Conservation (phyloP, 2,113 vertebrate genomes). For the Dicaeum eximium region DNA sequence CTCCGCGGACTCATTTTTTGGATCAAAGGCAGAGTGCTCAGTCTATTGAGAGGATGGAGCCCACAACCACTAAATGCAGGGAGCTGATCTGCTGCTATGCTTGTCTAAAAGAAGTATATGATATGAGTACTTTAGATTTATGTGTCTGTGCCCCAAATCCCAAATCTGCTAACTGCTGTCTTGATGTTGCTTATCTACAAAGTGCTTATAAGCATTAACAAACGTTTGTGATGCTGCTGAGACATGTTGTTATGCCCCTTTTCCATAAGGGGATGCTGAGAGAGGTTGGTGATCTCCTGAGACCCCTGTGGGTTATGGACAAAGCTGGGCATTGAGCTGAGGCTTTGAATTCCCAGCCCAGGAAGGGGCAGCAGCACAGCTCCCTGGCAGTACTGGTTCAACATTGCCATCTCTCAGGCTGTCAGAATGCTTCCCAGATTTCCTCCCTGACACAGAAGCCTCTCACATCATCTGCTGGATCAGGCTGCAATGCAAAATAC, state of each 20-base stretch:
- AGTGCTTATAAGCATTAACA: constrained; percentile 23
- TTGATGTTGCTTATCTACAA: constrained; percentile 46
- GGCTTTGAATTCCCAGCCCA: neutral
- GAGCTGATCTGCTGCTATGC: neutral
- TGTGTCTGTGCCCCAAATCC: constrained; percentile 29
- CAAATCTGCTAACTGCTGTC: constrained; percentile 7
- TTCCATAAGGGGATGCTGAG: neutral
- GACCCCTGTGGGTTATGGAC: neutral
- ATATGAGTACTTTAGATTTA: constrained; percentile 10
- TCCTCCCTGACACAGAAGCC: neutral
- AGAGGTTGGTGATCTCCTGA: neutral
- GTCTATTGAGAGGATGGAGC: constrained; percentile 15
- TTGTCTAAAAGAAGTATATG: neutral
- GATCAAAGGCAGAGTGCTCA: constrained; percentile 34
- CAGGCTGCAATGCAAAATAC: neutral
- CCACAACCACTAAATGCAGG: neutral
- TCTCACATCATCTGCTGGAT: neutral
- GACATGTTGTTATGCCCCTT: neutral
- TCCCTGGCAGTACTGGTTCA: neutral
- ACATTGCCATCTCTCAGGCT: neutral
- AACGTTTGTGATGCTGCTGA: neutral
- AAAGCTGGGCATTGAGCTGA: neutral
- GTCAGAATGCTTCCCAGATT: neutral
- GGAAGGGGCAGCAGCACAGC: neutral
- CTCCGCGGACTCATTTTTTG: neutral